Base-by-base conservation (phyloP, 2,888 invertebrate genomes). In the Apocheima hispidaria region DNA sequence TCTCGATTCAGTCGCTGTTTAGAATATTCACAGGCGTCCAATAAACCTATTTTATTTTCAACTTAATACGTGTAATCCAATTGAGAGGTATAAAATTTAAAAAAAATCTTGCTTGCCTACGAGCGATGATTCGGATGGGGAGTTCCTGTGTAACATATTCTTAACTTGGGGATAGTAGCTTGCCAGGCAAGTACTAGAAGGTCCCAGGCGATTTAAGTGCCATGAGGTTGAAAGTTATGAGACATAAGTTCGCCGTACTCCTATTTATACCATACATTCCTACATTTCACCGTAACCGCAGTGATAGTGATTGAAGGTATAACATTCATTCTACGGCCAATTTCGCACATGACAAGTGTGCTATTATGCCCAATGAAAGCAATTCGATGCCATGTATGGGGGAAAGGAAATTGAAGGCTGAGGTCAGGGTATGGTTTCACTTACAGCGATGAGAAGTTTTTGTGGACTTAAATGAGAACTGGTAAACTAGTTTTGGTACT, bases 321-420 rank as follows among this genome's bases (percentile, higher is more conserved):
- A 59, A 66, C 65, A 66, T 73, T 71, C 65, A 67, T 70, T 73
- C 73, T 58, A 63, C 68, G 68, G 65, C 66, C 81, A 82, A 84
- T 83, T 87, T 85, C 82, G 80, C 81, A 86, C 85, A 81, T 82
- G 83, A 83, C 83, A 84, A 84, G 82, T 84, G 82, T 82, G 79
- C 79, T 74, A 85, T 89, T 87, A 88, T 88, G 63, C 81, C 81
- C 79, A 75, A 78, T 74, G 81, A 80, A 81, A 78, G 78, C 88
- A 87, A 90, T 88, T 88, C 88, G 85, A 89, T 90, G 88, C 84
- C 84, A 86, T 85, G 83, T 77, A 84, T 82, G 84, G 81, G 84
- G 79, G 81, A 86, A 79, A 87, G 90, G 89, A 90, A 90, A 90
- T 89, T 87, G 90, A 88, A 86, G 86, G 86, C 81, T 72, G 54